A percentile compares a stretch with the other conserved stretches of the same genome.
Conservation (phyloP, 2,797 vertebrate genomes). For the Buphagus erythrorhynchus region DNA sequence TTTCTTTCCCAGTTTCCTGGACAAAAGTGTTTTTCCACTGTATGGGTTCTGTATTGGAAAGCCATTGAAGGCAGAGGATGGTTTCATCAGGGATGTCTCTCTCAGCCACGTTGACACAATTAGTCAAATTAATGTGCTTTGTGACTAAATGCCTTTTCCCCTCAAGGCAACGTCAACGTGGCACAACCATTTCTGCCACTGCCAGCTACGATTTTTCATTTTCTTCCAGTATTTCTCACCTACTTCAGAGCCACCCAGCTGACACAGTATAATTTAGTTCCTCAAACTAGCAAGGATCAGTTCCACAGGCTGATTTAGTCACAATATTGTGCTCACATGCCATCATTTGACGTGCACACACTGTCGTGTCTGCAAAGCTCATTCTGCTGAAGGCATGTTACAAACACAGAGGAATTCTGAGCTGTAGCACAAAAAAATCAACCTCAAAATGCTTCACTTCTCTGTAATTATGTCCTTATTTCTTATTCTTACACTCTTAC, state of each 20-base stretch:
- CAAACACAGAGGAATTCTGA: neutral
- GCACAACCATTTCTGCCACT: neutral
- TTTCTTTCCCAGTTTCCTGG: constrained; percentile 78
- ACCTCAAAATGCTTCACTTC: neutral
- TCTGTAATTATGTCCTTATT: neutral
- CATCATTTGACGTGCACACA: neutral
- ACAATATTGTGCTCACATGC: neutral
- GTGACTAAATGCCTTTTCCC: neutral
- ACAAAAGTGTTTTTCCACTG: neutral
- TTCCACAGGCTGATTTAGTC: neutral
- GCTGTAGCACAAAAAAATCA: neutral
- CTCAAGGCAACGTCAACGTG: neutral
- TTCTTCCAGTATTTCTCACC: neutral
- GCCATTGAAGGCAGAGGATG: neutral
- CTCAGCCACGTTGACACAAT: rapidly evolving
- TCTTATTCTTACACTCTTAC: neutral
- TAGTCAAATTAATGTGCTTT: neutral
- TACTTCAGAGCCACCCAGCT: neutral
- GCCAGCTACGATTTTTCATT: neutral
- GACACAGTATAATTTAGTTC: neutral
- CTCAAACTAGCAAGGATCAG: neutral
- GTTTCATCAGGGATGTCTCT: neutral
- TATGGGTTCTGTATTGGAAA: neutral
- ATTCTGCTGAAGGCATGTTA: neutral
- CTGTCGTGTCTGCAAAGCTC: neutral